Evolutionary conservation across 2,113 vertebrate genomes (phyloP).

Genomic region (Ameiurus melas): DNA sequence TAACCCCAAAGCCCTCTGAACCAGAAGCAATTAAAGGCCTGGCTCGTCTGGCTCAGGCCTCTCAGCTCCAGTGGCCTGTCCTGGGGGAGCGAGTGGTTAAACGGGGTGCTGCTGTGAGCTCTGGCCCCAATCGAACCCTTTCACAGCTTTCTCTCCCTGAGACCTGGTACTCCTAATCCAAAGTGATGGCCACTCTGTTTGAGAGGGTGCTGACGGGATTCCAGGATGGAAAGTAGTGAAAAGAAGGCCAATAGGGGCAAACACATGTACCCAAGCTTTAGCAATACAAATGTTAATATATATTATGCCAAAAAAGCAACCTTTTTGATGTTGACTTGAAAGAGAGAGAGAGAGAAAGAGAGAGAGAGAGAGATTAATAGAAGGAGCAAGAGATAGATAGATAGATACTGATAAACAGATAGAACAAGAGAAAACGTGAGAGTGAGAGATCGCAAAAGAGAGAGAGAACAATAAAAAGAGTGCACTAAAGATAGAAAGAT

Average conservation of each 20-base stretch:
- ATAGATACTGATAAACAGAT: background rate
- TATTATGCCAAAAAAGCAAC: no score
- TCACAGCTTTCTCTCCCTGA: constrained; percentile 69
- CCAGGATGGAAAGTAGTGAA: constrained; percentile 14
- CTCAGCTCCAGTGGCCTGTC: constrained; percentile 57
- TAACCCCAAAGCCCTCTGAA: constrained; percentile 76
- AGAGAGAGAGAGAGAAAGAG: background rate
- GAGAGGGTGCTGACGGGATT: constrained; percentile 25
- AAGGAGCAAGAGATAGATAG: background rate
- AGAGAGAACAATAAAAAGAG: background rate
- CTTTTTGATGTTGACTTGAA: no score
- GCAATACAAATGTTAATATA: no score
- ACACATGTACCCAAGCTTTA: background rate
- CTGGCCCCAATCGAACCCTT: constrained; percentile 66
- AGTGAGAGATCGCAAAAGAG: background rate
- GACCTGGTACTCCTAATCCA: constrained; percentile 67
- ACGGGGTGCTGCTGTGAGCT: constrained; percentile 50
- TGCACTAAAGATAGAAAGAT: background rate
- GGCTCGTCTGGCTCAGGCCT: constrained; percentile 65
- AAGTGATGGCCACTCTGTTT: constrained; percentile 68
- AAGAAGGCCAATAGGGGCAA: constrained; percentile 21
- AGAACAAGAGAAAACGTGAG: background rate
- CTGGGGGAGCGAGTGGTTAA: constrained; percentile 51
- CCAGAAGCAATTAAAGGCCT: constrained; percentile 73
- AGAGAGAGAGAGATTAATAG: background rate